Evolutionary conservation across 2,113 vertebrate species (phyloP).

Genomic region (Lamprotornis superbus): DNA sequence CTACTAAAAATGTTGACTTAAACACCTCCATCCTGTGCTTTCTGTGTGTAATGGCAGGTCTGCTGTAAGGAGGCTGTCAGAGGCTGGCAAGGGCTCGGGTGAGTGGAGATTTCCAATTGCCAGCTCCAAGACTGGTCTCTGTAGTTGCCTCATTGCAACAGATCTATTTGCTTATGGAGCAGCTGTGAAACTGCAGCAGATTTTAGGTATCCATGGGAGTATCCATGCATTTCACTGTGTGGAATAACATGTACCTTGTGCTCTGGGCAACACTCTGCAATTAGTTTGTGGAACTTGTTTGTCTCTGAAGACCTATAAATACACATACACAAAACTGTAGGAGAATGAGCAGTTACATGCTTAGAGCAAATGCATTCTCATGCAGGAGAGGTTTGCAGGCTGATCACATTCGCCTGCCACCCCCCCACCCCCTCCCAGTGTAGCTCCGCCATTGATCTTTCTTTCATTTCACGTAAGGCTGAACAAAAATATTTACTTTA

Average conservation of each 20-base stretch:
- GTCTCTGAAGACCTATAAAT: slow-evolving; percentile 41
- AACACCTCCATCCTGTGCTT: background rate
- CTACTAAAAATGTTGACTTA: background rate
- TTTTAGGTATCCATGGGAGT: slow-evolving; percentile 1
- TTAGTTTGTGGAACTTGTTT: slow-evolving; percentile 42
- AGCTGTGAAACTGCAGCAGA: slow-evolving; percentile 27
- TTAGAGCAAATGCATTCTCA: background rate
- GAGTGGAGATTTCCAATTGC: background rate
- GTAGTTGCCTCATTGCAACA: background rate
- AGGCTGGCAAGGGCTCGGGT: background rate
- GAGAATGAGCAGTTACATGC: background rate
- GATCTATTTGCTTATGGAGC: background rate
- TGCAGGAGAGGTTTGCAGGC: background rate
- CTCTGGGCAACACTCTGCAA: slow-evolving; percentile 6
- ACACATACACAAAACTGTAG: background rate
- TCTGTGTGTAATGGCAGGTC: background rate
- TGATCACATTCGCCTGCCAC: background rate
- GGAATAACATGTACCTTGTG: background rate
- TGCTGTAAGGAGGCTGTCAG: background rate
- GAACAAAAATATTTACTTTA: slow-evolving; percentile 21
- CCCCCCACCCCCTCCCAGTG: background rate
- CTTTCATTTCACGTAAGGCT: slow-evolving; percentile 9
- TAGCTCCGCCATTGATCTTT: background rate
- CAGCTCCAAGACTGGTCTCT: background rate
- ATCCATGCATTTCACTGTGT: background rate